Percentiles rank a stretch among this genome's conserved stretches.
These are phyloP conservation scores for Furnarius figulus DNA, from an alignment of 2,113 vertebrate species.

Conservation along the genomic window DNA sequence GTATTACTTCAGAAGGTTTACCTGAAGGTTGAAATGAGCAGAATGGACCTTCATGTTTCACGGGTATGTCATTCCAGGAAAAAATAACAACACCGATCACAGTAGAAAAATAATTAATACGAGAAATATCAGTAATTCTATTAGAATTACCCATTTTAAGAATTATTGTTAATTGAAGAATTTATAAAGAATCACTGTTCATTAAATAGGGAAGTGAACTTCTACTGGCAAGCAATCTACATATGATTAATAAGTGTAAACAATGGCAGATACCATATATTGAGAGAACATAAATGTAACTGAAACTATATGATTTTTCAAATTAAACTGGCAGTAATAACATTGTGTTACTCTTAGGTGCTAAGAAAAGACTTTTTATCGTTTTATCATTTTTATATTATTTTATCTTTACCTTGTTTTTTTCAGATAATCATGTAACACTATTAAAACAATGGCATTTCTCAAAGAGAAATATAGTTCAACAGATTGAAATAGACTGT, in stretches of 20 bases:
- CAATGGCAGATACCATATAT: neutral
- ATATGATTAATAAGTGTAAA: neutral
- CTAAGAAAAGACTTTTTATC: neutral
- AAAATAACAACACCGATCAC: neutral
- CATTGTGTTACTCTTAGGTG: neutral
- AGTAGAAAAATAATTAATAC: neutral
- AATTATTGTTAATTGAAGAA: neutral
- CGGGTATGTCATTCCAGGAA: neutral
- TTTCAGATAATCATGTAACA: neutral
- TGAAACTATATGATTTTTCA: neutral
- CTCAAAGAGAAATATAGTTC: neutral
- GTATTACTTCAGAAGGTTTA: neutral
- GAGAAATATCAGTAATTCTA: neutral
- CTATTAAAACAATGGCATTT: neutral
- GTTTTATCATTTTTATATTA: neutral
- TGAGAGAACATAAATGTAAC: neutral
- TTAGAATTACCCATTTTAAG: neutral
- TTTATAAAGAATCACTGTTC: neutral
- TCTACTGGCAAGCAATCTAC: neutral
- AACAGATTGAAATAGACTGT: neutral
- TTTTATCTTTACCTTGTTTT: neutral
- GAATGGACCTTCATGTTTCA: fast-evolving
- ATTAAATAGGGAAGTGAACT: neutral
- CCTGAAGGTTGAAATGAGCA: neutral
- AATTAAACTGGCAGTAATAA: neutral